Conservation (phyloP, 2,113 vertebrate species). For the Aythya baeri region DNA sequence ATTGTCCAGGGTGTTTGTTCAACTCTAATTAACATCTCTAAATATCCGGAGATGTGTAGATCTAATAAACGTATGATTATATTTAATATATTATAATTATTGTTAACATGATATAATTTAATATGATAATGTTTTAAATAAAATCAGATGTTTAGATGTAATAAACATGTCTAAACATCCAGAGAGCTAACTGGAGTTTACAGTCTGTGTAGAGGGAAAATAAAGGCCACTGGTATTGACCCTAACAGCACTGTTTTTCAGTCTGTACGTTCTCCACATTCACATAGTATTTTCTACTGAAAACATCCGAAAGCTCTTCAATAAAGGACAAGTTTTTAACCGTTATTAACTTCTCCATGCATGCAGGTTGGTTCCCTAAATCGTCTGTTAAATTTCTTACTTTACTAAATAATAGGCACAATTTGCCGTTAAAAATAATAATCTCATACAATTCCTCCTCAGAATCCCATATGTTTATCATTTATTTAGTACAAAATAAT, state of each 20-base stretch:
- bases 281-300: not conserved
- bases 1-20: not conserved
- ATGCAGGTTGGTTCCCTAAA: not conserved
- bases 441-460: not conserved
- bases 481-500: not conserved
- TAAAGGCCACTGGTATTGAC: not conserved
- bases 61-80: not conserved
- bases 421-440: not conserved
- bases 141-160: not conserved
- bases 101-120: not conserved
- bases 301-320: not conserved
- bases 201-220: not conserved
- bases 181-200: not conserved
- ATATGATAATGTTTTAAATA: not conserved
- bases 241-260: not conserved
- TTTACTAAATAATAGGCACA: not conserved
- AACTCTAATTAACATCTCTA: not conserved
- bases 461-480: not conserved
- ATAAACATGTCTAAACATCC: not conserved
- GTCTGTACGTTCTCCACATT: not conserved
- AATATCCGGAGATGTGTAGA: not conserved
- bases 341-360: not conserved
- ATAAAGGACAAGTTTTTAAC: not conserved
- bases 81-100: too few species aligned
- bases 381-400: not conserved